Conservation (phyloP, 2,113 vertebrate species). For the Podilymbus podiceps region DNA sequence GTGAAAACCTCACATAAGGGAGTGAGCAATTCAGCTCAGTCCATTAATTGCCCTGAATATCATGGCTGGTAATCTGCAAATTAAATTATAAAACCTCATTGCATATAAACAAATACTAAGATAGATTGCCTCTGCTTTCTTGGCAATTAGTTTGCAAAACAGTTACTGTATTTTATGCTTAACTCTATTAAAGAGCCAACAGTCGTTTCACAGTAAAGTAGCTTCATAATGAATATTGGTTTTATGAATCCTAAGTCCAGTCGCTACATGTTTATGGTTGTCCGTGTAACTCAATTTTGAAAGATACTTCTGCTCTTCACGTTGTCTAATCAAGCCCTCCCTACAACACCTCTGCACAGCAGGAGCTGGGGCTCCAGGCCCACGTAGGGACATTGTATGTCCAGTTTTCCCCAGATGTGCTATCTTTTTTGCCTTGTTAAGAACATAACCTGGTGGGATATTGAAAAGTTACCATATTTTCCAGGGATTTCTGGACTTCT, state of each 20-base stretch:
- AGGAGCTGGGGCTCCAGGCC: neutral
- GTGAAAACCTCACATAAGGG: conserved; percentile 22
- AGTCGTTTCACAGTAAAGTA: conserved; percentile 37
- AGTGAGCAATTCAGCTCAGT: conserved; percentile 43
- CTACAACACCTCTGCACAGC: neutral
- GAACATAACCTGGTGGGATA: neutral
- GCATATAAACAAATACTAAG: conserved; percentile 40
- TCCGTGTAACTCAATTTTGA: neutral
- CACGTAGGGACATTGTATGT: fast-evolving
- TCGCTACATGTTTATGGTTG: neutral
- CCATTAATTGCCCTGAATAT: conserved; percentile 65
- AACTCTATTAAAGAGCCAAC: conserved; percentile 39
- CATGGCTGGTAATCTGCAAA: conserved; percentile 61
- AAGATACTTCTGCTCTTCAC: neutral
- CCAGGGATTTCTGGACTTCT: neutral
- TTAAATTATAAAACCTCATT: conserved; percentile 67
- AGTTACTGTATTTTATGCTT: conserved; percentile 54
- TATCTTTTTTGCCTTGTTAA: neutral
- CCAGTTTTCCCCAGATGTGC: neutral
- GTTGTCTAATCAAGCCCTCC: neutral
- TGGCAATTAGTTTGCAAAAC: conserved; percentile 48
- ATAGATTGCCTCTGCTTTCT: conserved; percentile 42
- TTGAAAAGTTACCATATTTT: neutral
- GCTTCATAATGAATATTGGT: conserved; percentile 32
- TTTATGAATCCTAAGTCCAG: conserved; percentile 24